Evolutionary conservation across 2,888 invertebrate genomes (phyloP).

Genomic region (Deilephila elpenor): DNA sequence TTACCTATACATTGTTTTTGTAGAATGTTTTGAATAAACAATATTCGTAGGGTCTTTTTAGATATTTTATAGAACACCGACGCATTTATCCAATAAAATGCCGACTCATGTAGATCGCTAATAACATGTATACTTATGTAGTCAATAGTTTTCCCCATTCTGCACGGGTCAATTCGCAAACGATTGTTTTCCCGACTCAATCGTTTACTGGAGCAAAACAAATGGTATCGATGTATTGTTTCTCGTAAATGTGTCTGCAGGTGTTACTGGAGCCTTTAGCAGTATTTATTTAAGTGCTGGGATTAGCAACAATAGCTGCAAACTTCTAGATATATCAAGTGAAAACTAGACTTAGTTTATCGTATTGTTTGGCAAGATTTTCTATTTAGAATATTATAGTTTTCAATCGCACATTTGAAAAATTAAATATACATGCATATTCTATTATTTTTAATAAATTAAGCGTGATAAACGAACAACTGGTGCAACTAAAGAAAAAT

Average conservation of each 20-base stretch:
- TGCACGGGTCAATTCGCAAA: conserved; percentile 13
- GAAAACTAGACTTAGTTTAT: too few species aligned
- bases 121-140: background rate
- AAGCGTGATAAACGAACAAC: too few species aligned
- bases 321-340: background rate
- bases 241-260: conserved; percentile 10
- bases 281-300: conserved; percentile 16
- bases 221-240: conserved; percentile 18
- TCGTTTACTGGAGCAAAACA: conserved; percentile 24
- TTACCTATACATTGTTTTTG: too few species aligned
- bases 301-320: conserved; percentile 3
- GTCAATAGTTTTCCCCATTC: background rate
- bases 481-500: too few species aligned
- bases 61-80: too few species aligned
- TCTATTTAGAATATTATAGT: too few species aligned
- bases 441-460: too few species aligned
- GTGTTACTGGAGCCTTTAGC: conserved; percentile 26
- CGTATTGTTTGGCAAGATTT: too few species aligned
- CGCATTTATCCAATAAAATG: background rate
- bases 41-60: too few species aligned
- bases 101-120: background rate
- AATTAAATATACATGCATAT: too few species aligned
- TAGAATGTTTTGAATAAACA: too few species aligned
- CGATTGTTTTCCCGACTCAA: conserved; percentile 4
- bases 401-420: too few species aligned